Conservation (phyloP, 92 coral and sea anemone species). For the Parazoanthus darwini region DNA sequence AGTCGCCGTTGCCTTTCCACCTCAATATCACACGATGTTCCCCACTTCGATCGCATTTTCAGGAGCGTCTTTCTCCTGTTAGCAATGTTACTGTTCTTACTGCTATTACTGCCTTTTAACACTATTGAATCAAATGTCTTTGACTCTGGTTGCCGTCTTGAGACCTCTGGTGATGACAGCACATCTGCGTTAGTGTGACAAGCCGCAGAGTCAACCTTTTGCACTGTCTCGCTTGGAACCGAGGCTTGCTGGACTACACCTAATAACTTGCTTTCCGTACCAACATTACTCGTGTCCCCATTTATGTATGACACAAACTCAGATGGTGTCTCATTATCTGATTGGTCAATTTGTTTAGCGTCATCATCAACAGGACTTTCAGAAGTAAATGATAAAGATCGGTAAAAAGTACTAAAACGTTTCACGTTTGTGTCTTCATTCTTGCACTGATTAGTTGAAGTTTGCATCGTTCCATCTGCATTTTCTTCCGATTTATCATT, state of each 20-base stretch:
- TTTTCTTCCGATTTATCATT: background rate
- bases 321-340: background rate
- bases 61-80: conserved; percentile 18
- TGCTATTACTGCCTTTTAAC: background rate
- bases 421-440: background rate
- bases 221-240: background rate
- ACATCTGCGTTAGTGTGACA: conserved; percentile 2
- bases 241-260: background rate
- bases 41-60: conserved; percentile 24
- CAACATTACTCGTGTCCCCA: background rate
- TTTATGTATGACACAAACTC: background rate
- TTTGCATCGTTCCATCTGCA: background rate
- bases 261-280: background rate
- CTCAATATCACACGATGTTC: conserved; percentile 34
- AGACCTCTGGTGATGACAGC: background rate
- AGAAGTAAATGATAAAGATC: background rate
- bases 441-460: background rate
- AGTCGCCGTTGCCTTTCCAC: conserved; percentile 27
- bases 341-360: background rate
- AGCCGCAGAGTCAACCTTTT: background rate
- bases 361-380: background rate
- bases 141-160: background rate
- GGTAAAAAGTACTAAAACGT: conserved; percentile 20
- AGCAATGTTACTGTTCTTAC: background rate
- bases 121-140: background rate